Evolutionary conservation across 1,140 invertebrate species (phyloP).

Genomic region (Lucilia sericata): DNA sequence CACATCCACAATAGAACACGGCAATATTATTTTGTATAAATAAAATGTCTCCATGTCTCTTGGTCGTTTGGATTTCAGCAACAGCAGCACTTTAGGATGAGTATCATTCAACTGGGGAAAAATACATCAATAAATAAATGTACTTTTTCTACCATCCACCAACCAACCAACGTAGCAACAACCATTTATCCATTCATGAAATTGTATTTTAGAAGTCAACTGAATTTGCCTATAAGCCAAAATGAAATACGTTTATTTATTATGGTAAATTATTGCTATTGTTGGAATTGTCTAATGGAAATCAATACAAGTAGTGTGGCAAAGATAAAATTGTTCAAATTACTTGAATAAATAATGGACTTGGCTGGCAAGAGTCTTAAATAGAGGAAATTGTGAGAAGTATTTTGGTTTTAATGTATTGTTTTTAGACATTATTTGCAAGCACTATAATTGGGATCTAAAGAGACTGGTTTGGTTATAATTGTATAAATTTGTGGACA

Average conservation of each 20-base stretch:
- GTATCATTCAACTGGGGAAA: not conserved
- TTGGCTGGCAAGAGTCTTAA: not conserved
- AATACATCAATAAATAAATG: not conserved
- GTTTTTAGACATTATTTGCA: too few relatives aligned
- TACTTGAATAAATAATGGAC: slow-evolving; percentile 12
- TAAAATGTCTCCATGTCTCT: too few relatives aligned
- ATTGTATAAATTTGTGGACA: too few relatives aligned
- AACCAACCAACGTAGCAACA: too few relatives aligned
- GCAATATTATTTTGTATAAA: slow-evolving; percentile 35
- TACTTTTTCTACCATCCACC: not conserved
- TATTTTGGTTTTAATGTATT: too few relatives aligned
- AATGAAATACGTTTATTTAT: slow-evolving; percentile 38
- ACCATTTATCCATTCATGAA: not conserved
- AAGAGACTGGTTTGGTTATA: too few relatives aligned
- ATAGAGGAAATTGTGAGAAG: not conserved
- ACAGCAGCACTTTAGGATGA: too few relatives aligned
- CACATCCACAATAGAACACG: slow-evolving; percentile 27
- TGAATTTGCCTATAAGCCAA: not conserved
- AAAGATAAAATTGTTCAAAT: not conserved
- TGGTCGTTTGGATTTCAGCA: not conserved
- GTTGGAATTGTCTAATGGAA: not conserved
- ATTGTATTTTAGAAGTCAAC: slow-evolving; percentile 27
- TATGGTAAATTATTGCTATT: slow-evolving; percentile 10
- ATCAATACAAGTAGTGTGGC: not conserved
- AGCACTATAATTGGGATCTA: too few relatives aligned